Percentiles rank a stretch among this genome's conserved stretches.
These are phyloP conservation scores for Tetrax tetrax DNA, from an alignment of 2,113 vertebrate genomes.

Conservation along the genomic window DNA sequence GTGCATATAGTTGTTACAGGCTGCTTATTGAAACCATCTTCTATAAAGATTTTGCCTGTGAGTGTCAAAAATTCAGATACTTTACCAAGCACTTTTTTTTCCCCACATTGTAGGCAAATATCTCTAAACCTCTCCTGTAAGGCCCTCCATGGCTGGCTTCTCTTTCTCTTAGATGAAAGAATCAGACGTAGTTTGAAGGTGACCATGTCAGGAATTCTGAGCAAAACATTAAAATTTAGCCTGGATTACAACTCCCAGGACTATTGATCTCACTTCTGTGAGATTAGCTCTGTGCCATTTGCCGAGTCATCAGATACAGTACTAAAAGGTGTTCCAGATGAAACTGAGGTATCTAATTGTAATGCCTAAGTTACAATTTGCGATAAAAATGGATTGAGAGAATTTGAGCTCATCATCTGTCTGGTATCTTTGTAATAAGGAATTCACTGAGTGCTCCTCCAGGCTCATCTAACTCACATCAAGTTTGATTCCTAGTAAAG, in stretches of 20 bases:
- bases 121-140: background rate
- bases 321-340: background rate
- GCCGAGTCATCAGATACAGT: background rate
- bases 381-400: background rate
- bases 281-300: background rate
- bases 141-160: background rate
- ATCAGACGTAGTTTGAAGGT: background rate
- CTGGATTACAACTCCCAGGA: rapidly evolving
- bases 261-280: too few species aligned
- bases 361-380: background rate
- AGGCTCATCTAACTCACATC: background rate
- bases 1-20: background rate
- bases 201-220: background rate
- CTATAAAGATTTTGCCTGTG: background rate
- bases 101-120: background rate
- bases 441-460: rapidly evolving
- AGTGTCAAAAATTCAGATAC: background rate
- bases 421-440: background rate
- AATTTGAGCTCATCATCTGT: background rate
- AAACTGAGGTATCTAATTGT: background rate
- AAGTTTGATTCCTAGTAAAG: background rate
- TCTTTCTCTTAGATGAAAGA: background rate
- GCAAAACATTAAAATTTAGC: background rate
- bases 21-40: background rate
- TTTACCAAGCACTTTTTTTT: background rate